phyloP scores from a whole-genome alignment of 2,797 vertebrate species.

The Parotocinclus haroldoi region DNA sequence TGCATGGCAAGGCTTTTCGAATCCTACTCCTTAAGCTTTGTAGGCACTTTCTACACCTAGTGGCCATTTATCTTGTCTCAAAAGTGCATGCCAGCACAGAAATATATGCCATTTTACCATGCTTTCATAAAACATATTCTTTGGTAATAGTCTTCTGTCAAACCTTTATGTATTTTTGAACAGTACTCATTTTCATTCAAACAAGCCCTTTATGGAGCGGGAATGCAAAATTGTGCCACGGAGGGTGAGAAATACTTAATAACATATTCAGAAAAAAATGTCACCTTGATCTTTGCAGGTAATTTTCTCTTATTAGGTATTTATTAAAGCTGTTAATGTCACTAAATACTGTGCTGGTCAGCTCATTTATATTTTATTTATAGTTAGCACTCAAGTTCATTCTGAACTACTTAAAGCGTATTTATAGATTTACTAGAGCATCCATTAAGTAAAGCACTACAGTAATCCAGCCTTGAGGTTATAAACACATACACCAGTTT shows the following conservation, averaged over 20 bases:
- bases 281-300: conserved; percentile 65
- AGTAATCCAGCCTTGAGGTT: no score
- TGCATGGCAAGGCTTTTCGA: conserved; percentile 33
- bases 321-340: conserved; percentile 63
- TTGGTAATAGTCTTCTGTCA: conserved; percentile 67
- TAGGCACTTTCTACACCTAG: conserved; percentile 60
- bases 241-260: conserved; percentile 49
- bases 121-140: conserved; percentile 74
- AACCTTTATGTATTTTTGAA: conserved; percentile 74
- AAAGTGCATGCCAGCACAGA: conserved; percentile 62
- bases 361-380: no score
- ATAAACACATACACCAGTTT: no score
- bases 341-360: no score
- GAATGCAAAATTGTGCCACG: conserved; percentile 25
- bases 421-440: no score
- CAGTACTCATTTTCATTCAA: conserved; percentile 74
- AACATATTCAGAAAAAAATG: conserved; percentile 62
- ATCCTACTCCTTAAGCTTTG: conserved; percentile 53
- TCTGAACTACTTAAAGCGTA: no score
- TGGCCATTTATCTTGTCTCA: conserved; percentile 68
- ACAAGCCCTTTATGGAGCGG: conserved; percentile 61
- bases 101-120: conserved; percentile 64
- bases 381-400: no score
- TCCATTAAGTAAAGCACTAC: no score
- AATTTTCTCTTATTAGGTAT: conserved; percentile 63